Base-by-base conservation (phyloP, 2,888 invertebrate species). In the Sarcophaga caerulescens region DNA sequence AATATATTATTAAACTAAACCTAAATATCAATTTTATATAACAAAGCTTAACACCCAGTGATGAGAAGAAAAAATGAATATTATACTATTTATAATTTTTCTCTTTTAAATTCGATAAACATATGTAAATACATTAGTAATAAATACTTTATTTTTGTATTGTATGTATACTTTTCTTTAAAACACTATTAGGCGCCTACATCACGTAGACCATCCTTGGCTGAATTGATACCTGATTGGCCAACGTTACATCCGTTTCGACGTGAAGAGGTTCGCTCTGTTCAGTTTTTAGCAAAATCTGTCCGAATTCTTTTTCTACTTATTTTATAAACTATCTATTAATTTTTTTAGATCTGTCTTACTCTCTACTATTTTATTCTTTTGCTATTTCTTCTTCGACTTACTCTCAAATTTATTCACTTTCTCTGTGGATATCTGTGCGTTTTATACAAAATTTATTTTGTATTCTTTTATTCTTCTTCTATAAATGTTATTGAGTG, bases 161-260 rank as follows among this genome's bases (percentile, higher is more conserved):
- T 52, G 12, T 52, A 25, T 74, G 25, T 21, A 47, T 17, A 47
- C 2, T 65, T 25, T 66, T 73, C 66, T 83, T 80, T 81, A 8
- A 47, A 84, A 82, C 17, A 45, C 59, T 81, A 87, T 57, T 91
- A 93, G 93, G 90, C 91, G 81, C 91, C 92, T 93, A 93, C 94
- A 93, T 94, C 95, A 91, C 96, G 97, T 95, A 95, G 97, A 95
- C 96, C 96, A 93, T 98, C 97, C 92, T 95, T 98, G 94, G 97
- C 97, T 92, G 98, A 98, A 95, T 95, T 98, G 95, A 98, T 98
- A 94, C 98, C 98, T 93, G 98, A 98, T 95, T 98, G 98, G 98
- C 98, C 98, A 93, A 96, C 96, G 93, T 90, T 93, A 84, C 93
- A 93, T 89, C 93, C 93, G 88, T 93, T 93, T 91, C 93, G 92